Evolutionary conservation across 2,888 invertebrate species (phyloP), one percentile per base, ranked within the genome.

Genomic region (Penaeus monodon): DNA sequence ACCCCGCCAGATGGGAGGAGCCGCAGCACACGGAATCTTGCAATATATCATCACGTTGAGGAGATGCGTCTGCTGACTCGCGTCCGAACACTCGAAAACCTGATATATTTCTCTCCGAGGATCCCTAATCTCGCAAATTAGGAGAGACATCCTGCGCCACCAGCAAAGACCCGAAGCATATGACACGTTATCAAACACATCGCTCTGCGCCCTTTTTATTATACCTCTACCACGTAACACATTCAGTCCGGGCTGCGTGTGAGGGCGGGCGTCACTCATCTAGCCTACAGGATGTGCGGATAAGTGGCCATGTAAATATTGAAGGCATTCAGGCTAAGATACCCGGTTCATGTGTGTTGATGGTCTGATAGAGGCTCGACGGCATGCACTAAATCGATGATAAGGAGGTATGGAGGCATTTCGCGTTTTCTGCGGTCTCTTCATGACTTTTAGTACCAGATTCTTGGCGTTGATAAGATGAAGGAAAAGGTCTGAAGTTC

Each of bases 21-120:
- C 57, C 81, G 63, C 81, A 65, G 49, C 68, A 70, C 86, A 86
- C 86, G 86, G 86, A 81, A 86, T 82, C 81, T 70, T 86, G 86
- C 86, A 86, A 86, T 86, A 86, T 82, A 86, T 86, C 86, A 86
- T 86, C 86, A 82, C 80, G 76, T 64, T 85, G 81, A 86, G 85
- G 85, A 80, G 85, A 63, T 63, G 77, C 85, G 85, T 80, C 85
- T 74, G 85, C 85, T 80, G 85, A 73, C 85, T 49, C 64, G 74
- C 65, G 83, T 83, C 64, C 83, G 76, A 79, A 79, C 64, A 63
- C 79, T 63, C 64, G 33, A 65, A 79, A 79, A 65, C 64, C 24
- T 65, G 33, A 64, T 17, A 22, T 64, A 29, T 63, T 77, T 20
- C n/a, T 57, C 77, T 27, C n/a, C 27, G n/a, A 49, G 27, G 27